These are phyloP conservation scores for Cryptocephalus primarius DNA, from an alignment of 2,888 invertebrate species.

Conservation along the genomic window DNA sequence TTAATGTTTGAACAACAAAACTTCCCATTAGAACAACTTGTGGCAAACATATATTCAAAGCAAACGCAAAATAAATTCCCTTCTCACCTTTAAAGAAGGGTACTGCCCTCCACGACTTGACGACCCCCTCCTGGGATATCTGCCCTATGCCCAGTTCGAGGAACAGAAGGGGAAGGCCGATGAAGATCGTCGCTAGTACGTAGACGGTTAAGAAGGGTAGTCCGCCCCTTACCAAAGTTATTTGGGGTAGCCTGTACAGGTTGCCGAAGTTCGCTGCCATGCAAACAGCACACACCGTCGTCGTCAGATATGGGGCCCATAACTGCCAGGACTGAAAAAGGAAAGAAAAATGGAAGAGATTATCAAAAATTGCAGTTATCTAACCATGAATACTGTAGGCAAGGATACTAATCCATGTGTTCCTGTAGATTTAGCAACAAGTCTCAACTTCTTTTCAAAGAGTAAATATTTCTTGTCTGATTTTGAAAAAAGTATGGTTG, in stretches of 20 bases:
- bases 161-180: conserved; percentile 48
- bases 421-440: too few species aligned
- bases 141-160: conserved; percentile 54
- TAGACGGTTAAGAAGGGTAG: conserved; percentile 44
- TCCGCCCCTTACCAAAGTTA: conserved; percentile 47
- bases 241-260: conserved; percentile 48
- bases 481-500: too few species aligned
- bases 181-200: conserved; percentile 37
- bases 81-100: conserved; percentile 54
- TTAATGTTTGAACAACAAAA: too few species aligned
- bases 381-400: too few species aligned
- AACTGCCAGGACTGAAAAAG: conserved; percentile 32
- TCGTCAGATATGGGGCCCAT: conserved; percentile 35
- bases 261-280: conserved; percentile 46
- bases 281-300: conserved; percentile 43
- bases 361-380: too few species aligned
- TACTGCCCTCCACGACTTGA: conserved; percentile 54
- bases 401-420: too few species aligned
- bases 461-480: too few species aligned
- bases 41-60: too few species aligned
- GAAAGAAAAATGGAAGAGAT: background rate
- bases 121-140: conserved; percentile 53
- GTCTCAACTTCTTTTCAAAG: too few species aligned
- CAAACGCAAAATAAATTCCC: too few species aligned
- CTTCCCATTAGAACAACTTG: too few species aligned